Conservation (phyloP, 2,113 vertebrate genomes). For the Leptobrachium leishanense region DNA sequence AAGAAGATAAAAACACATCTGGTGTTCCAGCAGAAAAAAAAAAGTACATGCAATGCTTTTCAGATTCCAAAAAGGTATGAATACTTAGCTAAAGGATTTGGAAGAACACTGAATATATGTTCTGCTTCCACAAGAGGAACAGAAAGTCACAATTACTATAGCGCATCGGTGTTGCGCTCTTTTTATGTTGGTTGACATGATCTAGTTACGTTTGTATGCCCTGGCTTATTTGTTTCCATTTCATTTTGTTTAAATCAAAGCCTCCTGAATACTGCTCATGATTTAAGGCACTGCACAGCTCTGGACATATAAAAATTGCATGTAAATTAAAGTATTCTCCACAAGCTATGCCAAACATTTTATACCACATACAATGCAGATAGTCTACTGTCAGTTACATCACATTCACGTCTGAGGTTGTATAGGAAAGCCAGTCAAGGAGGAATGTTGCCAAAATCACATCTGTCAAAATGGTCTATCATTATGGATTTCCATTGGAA, state of each 20-base stretch:
- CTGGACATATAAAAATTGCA: neutral
- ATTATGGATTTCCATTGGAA: neutral
- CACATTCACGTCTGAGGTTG: constrained; percentile 8
- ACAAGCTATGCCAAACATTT: constrained; percentile 10
- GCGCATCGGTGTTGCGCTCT: too few species aligned
- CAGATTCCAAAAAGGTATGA: too few species aligned
- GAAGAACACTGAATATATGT: too few species aligned
- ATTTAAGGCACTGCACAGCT: constrained; percentile 33
- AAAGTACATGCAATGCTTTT: too few species aligned
- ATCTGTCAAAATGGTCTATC: neutral
- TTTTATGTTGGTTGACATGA: too few species aligned
- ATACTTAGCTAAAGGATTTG: too few species aligned
- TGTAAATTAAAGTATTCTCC: neutral
- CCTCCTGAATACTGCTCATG: neutral
- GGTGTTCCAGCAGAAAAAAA: too few species aligned
- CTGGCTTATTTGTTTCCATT: too few species aligned
- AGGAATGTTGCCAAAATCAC: constrained; percentile 2
- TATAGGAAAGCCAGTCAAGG: neutral
- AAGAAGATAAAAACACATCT: too few species aligned
- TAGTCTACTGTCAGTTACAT: constrained; percentile 3
- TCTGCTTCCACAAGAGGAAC: too few species aligned
- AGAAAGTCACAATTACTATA: too few species aligned
- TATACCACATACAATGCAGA: constrained; percentile 9
- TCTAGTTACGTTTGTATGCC: too few species aligned
- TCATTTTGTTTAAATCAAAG: neutral